Base-by-base conservation (phyloP, 2,888 invertebrate genomes). In the Trissolcus japonicus region DNA sequence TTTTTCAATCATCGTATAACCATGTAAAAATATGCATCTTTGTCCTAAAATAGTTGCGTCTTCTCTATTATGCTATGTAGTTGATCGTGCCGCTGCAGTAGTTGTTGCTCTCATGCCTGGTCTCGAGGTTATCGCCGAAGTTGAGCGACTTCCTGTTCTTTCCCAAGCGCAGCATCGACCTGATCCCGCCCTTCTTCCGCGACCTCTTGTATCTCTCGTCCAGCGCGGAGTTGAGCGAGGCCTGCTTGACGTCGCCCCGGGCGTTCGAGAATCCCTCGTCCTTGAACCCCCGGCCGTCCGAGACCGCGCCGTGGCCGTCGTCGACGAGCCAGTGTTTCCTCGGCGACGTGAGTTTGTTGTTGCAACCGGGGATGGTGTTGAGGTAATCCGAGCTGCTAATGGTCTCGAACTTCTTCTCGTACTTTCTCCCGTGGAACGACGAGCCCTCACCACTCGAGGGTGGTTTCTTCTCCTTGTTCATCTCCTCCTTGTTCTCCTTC, bases 241-340 rank as follows among this genome's bases (percentile, higher is more conserved):
- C 95, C 85, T 95, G 96, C 74, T 95, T 93, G 6, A 95, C 95
- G 1, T 92, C 93, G 29, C 93, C 93, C 48, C 93, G 90, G 16
- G 86, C 89, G 82, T 92, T 92, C n/a, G 90, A 90, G 79, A 95
- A 94, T 7, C 95, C 95, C 66, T 91, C 91, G 2, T 88, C 85
- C 14, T 85, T 85, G 16, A 86, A 85, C 56, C 86, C 86, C 67
- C 80, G 80, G 62, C 80, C 82, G 4, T 68, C 67, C 7, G 74
- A 59, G 0, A 65, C 67, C 19, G 68, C 76, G 0, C 57, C 69
- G 6, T 82, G 90, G 57, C 92, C 93, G 82, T 94, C 94, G 84
- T 95, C 95, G 14, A 95, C 92, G 73, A 95, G 89, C 95, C 95
- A 95, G 86, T 95, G 95, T 86, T 95, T 95, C 80, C 94, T 91